phyloP scores from a whole-genome alignment of 2,113 vertebrate genomes.

The Hemibagrus wyckioides region DNA sequence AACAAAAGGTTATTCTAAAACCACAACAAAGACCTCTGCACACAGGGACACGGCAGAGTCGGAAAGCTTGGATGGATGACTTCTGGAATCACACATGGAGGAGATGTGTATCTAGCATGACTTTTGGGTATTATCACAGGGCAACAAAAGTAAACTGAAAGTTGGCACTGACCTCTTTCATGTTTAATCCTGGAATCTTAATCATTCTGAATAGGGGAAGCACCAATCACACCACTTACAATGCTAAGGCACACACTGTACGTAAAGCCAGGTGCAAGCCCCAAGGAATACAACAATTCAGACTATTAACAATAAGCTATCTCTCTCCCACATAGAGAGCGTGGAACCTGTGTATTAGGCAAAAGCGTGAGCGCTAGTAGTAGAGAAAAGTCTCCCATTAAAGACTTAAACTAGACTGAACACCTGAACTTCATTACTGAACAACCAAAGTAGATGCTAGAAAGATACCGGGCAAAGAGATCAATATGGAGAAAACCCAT shows the following conservation, averaged over 20 bases:
- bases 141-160: neutral
- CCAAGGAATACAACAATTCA: neutral
- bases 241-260: neutral
- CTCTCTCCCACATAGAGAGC: neutral
- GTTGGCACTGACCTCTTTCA: neutral
- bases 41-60: neutral
- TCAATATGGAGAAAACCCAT: constrained; percentile 11
- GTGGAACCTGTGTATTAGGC: neutral
- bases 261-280: neutral
- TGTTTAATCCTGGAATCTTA: neutral
- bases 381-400: neutral
- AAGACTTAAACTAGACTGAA: constrained; percentile 3
- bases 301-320: neutral
- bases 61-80: neutral
- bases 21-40: neutral
- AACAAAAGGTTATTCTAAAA: neutral
- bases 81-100: neutral
- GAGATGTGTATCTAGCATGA: neutral
- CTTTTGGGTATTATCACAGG: neutral
- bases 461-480: neutral
- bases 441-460: neutral
- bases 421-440: neutral
- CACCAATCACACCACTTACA: neutral
- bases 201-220: neutral
- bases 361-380: neutral